These are phyloP conservation scores for Galaxea fascicularis DNA, from an alignment of 92 coral and sea anemone genomes.

Conservation along the genomic window DNA sequence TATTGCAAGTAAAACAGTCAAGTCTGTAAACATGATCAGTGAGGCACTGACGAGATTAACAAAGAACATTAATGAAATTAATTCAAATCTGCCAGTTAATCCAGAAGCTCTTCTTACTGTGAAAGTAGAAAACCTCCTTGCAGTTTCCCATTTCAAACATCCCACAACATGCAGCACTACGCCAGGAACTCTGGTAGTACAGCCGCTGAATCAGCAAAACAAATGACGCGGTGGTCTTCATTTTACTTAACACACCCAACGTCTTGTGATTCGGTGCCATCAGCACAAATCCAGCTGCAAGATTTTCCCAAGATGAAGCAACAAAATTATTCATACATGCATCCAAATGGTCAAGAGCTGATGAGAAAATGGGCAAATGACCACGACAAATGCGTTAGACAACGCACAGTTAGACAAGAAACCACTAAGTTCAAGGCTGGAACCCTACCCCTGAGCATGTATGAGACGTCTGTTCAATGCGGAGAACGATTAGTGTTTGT, in stretches of 20 bases:
- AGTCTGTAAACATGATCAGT: too few relatives aligned
- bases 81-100: too few relatives aligned
- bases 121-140: too few relatives aligned
- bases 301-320: slow-evolving; percentile 27
- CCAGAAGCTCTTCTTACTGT: too few relatives aligned
- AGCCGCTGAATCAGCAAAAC: too few relatives aligned
- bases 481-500: too few relatives aligned
- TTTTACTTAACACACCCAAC: slow-evolving; percentile 40
- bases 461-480: neutral
- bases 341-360: slow-evolving; percentile 23
- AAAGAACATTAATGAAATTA: too few relatives aligned
- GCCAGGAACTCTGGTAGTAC: too few relatives aligned
- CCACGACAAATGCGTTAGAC: slow-evolving; percentile 24
- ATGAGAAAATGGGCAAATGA: slow-evolving; percentile 38
- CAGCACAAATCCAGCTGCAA: slow-evolving; percentile 13
- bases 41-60: too few relatives aligned
- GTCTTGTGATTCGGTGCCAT: slow-evolving; percentile 14
- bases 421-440: slow-evolving; percentile 45
- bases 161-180: too few relatives aligned
- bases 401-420: slow-evolving; percentile 40
- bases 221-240: slow-evolving; percentile 25
- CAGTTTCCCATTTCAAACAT: too few relatives aligned
- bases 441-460: slow-evolving; percentile 44
- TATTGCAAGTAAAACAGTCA: too few relatives aligned
- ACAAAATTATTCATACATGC: slow-evolving; percentile 9